Evolutionary conservation across 2,888 invertebrate species (phyloP), one percentile per base, ranked within the genome.

Genomic region (Mechanitis mazaeus): DNA sequence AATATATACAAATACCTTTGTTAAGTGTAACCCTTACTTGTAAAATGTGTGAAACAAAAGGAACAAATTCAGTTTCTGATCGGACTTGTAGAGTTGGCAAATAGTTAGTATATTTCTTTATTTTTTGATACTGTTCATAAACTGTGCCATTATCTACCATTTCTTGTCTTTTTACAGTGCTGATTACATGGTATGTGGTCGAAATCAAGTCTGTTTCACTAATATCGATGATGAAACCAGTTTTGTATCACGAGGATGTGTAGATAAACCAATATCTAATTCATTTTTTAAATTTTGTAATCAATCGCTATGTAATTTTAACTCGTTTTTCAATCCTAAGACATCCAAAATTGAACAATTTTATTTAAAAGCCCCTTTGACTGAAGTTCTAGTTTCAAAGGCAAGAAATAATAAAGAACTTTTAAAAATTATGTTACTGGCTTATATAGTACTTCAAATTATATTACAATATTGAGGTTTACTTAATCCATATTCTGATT

Each of bases 171-270:
- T 61, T 83, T 84, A 61, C 74, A 85, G 85, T 60, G 68, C 75
- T 3, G 75, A 81, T 64, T 78, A 78, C 56, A 77, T 77, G 70
- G 65, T 79, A 3, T 87, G 87, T 68, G 70, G 69, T 3, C 67
- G 61, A 31, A 72, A 77, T 59, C 80, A 87, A 71, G 54, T 83
- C 20, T 87, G 87, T 65, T 85, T 68, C 61, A 80, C 77, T 61
- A 80, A 80, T 65, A 75, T 84, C 42, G 75, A 83, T 64, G 71
- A 75, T 42, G 72, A 73, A 61, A 67, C 65, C 3, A 74, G 76
- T 60, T 74, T 69, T 61, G 80, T 85, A 12, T 72, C 78, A 3
- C 77, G 85, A 72, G 86, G 86, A 63, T 87, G 87, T 66, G 73
- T 74, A n/a, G 45, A 71, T 7, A 71, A 66, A 63, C 81, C 81